Evolutionary conservation across 2,888 invertebrate species (phyloP), one percentile per base, ranked within the genome.

Genomic region (Biston betularia): DNA sequence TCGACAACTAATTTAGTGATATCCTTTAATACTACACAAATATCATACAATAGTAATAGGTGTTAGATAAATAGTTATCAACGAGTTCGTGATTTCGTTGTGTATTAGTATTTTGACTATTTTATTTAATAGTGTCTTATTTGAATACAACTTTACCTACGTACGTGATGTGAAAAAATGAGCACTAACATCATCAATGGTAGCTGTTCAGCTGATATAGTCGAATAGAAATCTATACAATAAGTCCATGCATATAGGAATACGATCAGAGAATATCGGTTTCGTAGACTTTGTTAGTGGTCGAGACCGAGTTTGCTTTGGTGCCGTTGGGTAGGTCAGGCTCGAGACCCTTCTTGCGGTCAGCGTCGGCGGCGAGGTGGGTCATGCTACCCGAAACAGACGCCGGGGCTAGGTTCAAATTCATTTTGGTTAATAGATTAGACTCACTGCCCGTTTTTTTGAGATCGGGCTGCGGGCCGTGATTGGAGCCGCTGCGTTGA

Each of bases 381-480:
- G 89, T 90, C 90, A 93, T 88, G 69, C 92, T 92, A 49, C 93
- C 93, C 1, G 92, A 89, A 35, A 91, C 74, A 45, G 79, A 78
- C 8, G 89, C 84, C 12, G 88, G 79, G 3, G 96, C 95, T 44
- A 97, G 89, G 71, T 96, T 96, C 33, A 97, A 89, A 49, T 96
- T 97, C 96, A 97, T 96, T 85, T 98, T 98, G 58, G 97, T 96
- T 63, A 98, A 92, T 46, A 98, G 92, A 85, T 98, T 98, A 52
- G 97, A 97, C 88, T 98, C 98, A 81, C 97, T 97, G 67, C 98
- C 98, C 10, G 97, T 97, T 83, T 98, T 98, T 86, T 98, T 98
- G 49, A 97, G 92, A 12, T 96, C 95, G 0, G 95, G 94, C 38
- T 96, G 95, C 3, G 96, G 95, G 55, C 94, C 91, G 4, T 95